Evolutionary conservation across 2,797 vertebrate genomes (phyloP).

Genomic region (Psittacula derbiana): DNA sequence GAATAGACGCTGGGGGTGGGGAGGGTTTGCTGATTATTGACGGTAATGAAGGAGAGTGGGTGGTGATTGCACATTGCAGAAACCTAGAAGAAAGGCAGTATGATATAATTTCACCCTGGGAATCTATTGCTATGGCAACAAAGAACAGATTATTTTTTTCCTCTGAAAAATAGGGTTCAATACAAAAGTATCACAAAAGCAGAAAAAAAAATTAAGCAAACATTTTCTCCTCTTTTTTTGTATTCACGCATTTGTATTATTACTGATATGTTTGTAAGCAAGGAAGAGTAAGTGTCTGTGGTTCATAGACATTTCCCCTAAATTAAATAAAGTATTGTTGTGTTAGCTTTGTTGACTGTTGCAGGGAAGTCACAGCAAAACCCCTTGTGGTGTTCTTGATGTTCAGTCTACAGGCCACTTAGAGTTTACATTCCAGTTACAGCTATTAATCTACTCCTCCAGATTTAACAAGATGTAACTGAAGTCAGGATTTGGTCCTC

Average conservation of each 20-base stretch:
- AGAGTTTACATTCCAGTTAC: neutral
- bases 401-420: neutral
- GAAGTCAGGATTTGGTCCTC: neutral
- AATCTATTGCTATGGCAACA: conserved; percentile 79
- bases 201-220: conserved; percentile 19
- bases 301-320: neutral
- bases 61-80: conserved; percentile 69
- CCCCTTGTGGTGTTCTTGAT: neutral
- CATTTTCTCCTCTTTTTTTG: neutral
- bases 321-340: neutral
- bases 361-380: conserved; percentile 20
- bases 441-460: neutral
- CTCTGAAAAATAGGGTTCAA: conserved; percentile 15
- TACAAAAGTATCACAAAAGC: conserved; percentile 43
- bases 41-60: conserved; percentile 73
- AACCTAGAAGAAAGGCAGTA: conserved; percentile 73
- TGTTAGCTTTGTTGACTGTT: conserved; percentile 37
- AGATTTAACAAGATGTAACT: neutral
- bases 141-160: conserved; percentile 37
- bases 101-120: conserved; percentile 74
- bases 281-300: neutral
- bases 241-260: neutral
- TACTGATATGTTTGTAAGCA: conserved; percentile 29
- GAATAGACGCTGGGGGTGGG: conserved; percentile 30
- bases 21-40: conserved; percentile 63